Conservation (phyloP, 2,113 vertebrate genomes). For the Platycercus adscitus region DNA sequence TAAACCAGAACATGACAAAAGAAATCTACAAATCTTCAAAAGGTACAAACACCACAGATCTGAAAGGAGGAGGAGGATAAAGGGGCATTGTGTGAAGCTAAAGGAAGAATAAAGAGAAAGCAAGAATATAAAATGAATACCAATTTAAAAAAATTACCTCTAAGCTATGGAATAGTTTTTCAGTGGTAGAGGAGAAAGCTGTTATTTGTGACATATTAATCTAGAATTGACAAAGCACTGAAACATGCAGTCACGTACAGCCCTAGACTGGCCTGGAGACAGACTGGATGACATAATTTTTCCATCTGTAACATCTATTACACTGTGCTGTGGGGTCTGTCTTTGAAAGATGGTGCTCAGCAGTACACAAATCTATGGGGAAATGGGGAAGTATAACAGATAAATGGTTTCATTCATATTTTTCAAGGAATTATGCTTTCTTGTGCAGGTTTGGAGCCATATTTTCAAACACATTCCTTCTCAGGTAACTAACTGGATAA, state of each 20-base stretch:
- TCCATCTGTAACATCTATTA: conserved; percentile 37
- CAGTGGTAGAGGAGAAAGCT: neutral
- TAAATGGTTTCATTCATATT: conserved; percentile 54
- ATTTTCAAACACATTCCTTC: conserved; percentile 26
- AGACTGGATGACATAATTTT: conserved; percentile 46
- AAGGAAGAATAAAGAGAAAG: neutral
- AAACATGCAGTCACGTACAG: conserved; percentile 11
- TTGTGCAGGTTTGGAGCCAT: neutral
- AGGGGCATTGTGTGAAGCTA: neutral
- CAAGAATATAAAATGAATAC: neutral
- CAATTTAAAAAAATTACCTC: neutral
- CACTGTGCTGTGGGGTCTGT: conserved; percentile 13
- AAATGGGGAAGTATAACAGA: conserved; percentile 17
- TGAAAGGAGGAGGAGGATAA: neutral
- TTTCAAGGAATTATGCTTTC: conserved; percentile 50
- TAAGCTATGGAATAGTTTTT: neutral
- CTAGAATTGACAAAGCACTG: conserved; percentile 42
- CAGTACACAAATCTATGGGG: conserved; percentile 18
- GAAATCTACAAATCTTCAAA: neutral
- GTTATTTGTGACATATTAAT: conserved; percentile 53
- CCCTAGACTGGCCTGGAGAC: neutral
- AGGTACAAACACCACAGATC: neutral
- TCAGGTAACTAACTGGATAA: neutral
- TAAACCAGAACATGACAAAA: neutral
- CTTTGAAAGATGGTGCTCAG: conserved; percentile 44